Evolutionary conservation across 1,140 invertebrate species (phyloP), one percentile per base, ranked within the genome.

Genomic region (Trissolcus basalis): DNA sequence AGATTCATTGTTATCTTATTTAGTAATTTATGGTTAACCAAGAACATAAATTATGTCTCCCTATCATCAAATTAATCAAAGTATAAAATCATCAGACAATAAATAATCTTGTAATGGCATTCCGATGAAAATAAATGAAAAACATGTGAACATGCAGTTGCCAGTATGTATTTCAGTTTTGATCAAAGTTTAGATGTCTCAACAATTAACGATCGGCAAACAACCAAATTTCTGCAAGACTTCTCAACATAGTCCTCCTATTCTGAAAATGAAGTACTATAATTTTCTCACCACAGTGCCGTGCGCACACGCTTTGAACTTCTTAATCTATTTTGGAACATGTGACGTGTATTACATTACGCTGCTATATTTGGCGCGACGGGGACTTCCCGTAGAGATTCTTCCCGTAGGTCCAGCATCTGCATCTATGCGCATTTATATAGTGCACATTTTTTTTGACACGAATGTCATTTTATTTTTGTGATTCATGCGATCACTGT

Each of bases 301-400:
- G 85, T 88, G 86, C 85, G 87, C 87, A 88, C 79, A 79, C 77
- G 61, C 72, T 61, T 75, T 81, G 83, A 80, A 71, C 80, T 82
- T 82, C 80, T 81, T 82, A 80, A 71, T 81, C 79, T 88, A 88
- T 88, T 88, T 88, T 81, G 85, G 83, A 82, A 72, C 78, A 80
- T 80, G 81, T 88, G 81, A 86, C 81, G 81, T 87, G 84, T 86
- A 87, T 88, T 87, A 86, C 86, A 87, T 88, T 87, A 87, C 86
- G 74, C 54, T 35, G 56, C 85, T 88, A 87, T 88, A 88, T 87
- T 88, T 88, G 86, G 86, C 70, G 64, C 72, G 80, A 60, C 72
- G 44, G 65, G 75, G 74, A 79, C 72, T 80, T 73, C 49, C 49
- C 65, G 72, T 76, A 79, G 56, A 71, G 61, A 55, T 67, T 75